Conservation (phyloP, 35 echinoderm and acorn worm species). For the Ptychodera flava region DNA sequence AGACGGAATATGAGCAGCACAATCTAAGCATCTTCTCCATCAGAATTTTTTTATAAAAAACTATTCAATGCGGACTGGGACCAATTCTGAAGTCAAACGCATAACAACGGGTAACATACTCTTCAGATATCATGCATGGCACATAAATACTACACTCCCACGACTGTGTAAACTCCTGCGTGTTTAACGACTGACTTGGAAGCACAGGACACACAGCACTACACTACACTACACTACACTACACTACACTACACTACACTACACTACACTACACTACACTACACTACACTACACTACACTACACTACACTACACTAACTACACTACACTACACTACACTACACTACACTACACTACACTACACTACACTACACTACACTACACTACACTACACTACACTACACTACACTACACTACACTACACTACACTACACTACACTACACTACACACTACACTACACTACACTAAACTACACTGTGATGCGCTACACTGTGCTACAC, state of each 20-base stretch:
- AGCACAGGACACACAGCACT: background rate
- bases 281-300: slow-evolving; percentile 15
- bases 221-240: slow-evolving; percentile 23
- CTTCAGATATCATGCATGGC: too few relatives aligned
- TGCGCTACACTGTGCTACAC: background rate
- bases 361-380: slow-evolving; percentile 24
- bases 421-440: slow-evolving; percentile 20
- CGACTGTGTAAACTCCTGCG: too few relatives aligned
- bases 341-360: slow-evolving; percentile 11
- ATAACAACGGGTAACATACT: too few relatives aligned
- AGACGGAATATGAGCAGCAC: too few relatives aligned
- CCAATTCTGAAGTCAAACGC: too few relatives aligned
- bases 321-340: background rate
- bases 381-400: slow-evolving; percentile 19
- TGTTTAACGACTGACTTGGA: too few relatives aligned
- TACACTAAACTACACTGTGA: background rate
- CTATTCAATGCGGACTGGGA: too few relatives aligned
- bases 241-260: slow-evolving; percentile 11
- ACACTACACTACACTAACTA: too few relatives aligned
- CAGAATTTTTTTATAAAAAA: too few relatives aligned
- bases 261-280: slow-evolving; percentile 8
- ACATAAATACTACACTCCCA: too few relatives aligned
- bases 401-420: slow-evolving; percentile 7
- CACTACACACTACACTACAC: too few relatives aligned
- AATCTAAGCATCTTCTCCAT: too few relatives aligned